Conservation (phyloP, 2,113 vertebrate genomes). For the Neomonachus schauinslandi region DNA sequence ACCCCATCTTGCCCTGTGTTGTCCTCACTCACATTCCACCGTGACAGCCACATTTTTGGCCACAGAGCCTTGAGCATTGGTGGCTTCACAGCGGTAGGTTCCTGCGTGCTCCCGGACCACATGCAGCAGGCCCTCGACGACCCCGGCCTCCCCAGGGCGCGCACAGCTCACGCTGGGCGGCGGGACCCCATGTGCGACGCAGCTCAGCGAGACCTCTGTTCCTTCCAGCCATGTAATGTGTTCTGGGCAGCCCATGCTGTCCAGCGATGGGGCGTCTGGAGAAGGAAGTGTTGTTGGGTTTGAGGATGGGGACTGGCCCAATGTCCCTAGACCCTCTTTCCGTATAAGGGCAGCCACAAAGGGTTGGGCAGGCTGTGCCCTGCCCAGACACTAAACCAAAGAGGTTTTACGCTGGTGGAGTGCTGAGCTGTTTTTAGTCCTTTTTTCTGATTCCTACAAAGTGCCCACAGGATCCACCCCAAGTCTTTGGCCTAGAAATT, state of each 20-base stretch:
- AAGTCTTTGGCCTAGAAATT: not conserved
- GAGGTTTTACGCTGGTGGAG: not conserved
- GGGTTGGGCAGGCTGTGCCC: not conserved
- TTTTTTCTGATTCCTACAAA: not conserved
- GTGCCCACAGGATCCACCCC: not conserved
- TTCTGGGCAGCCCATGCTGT: conserved; percentile 68
- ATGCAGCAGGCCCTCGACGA: fast-evolving
- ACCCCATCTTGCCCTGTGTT: too few relatives aligned
- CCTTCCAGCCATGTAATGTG: conserved; percentile 80
- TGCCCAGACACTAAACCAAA: not conserved
- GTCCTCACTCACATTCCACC: conserved; percentile 78
- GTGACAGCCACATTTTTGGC: conserved; percentile 71
- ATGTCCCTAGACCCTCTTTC: not conserved
- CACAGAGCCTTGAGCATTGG: conserved; percentile 67
- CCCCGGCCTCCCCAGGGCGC: not conserved
- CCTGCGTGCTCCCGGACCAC: conserved; percentile 60
- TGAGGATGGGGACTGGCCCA: not conserved
- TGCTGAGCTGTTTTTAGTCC: not conserved
- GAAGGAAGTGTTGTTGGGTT: not conserved
- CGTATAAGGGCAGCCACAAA: not conserved
- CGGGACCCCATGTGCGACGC: conserved; percentile 74
- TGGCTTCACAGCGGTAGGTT: conserved; percentile 73
- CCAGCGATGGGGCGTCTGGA: conserved; percentile 73
- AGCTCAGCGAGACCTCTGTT: conserved; percentile 68
- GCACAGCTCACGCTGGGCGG: conserved; percentile 51